Base-by-base conservation (phyloP, 2,113 vertebrate species). In the Capreolus pygargus region DNA sequence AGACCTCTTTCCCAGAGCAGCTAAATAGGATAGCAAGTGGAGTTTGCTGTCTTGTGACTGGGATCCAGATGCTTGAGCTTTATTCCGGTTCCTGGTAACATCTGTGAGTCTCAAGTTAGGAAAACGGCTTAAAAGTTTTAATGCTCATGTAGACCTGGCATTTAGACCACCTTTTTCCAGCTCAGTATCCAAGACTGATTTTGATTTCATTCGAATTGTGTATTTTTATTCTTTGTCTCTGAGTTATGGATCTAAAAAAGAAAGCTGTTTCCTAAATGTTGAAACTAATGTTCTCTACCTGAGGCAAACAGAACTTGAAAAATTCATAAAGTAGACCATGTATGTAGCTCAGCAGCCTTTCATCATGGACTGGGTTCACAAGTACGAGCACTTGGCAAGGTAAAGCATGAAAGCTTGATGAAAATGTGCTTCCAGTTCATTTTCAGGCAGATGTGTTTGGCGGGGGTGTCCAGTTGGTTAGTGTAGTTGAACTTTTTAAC, bases 401-500 rank as follows among this genome's bases (percentile, higher is more conserved):
- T 19, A 57, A 16, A 54, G 50, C 52, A 12, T 21, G 94, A 50
- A 74, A 27, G 30, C 83, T 57, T 45, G 28, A 5, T 52, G n/a
- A 84, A 91, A 86, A 81, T 1, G 2, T 8, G 39, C 28, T 50
- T 50, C 25, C 14, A 0, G 50, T 47, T 5, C 50, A 14, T 82
- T 82, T 54, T 54, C 28, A 58, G 28, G 16, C 2, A 45, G 0
- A 50, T 50, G 47, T 50, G 47, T 47, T 17, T 33, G 3, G 19
- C 39, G 6, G 17, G 30, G 15, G 28, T 36, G 0, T 43, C 85
- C 36, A 9, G 5, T 33, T 13, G 54, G 61, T 50, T 74, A 15
- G 0, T 4, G 19, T 27, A 11, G 23, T n/a, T 0, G 0, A 33
- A 9, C 4, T 2, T 64, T 60, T 43, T n/a, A n/a, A 36, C 19